Base-by-base conservation (phyloP, 2,797 vertebrate species). In the Mastacembelus armatus region DNA sequence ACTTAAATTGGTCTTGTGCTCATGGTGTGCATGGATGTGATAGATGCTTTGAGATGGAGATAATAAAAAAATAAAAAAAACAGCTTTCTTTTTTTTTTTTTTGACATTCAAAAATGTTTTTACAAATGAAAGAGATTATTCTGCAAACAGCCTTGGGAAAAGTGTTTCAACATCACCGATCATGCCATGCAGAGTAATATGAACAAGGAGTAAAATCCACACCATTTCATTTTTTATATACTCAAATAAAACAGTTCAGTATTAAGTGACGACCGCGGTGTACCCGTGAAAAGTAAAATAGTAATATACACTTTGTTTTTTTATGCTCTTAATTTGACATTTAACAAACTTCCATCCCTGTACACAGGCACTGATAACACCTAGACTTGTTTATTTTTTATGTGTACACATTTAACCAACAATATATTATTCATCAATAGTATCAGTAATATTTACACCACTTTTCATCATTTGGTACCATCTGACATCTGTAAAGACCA, bases 131-230 rank as follows among this genome's bases (percentile, higher is more conserved):
- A 30, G 43, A 44, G 42, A 74, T 66, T 76, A 70, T 75, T 80
- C 66, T 2, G 57, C 66, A 75, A 51, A 77, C 78, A 82, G 79
- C 78, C 71, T 79, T 66, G 80, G 80, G 80, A 86, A 87, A 61
- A 78, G 66, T 84, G 78, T 91, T 88, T 87, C 62, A 67, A 81
- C 88, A 88, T 83, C 79, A 92, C 80, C 76, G 82, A 88, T 88
- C 92, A 93, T 93, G 91, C 91, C 92, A 93, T 93, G 92, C 92
- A 91, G 88, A 92, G 75, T 90, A 89, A 85, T 83, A 88, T 87
- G 81, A 88, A 89, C 83, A 86, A 81, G 81, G 75, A 89, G 76
- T 70, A 81, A 90, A 89, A 80, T 85, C 80, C 83, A 91, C 89
- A 91, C 74, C 72, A 45, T 65, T 68, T 71, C 44, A 21, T 50